A percentile compares a stretch with the other conserved stretches of the same genome.
Evolutionary conservation across 2,797 vertebrate genomes (phyloP).

Genomic region (Peromyscus nudipes): DNA sequence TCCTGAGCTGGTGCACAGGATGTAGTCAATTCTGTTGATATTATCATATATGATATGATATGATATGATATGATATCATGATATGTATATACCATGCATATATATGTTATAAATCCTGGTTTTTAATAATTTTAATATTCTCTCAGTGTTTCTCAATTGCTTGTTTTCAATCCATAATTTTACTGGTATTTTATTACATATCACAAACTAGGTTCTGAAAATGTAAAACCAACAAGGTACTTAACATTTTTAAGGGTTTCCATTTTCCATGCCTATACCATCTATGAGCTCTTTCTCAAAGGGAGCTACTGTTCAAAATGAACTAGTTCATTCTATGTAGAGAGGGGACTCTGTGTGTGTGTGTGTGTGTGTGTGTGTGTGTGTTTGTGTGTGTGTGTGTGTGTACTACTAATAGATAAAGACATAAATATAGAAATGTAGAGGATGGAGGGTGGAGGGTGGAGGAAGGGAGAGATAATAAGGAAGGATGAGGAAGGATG

Average conservation of each 20-base stretch:
- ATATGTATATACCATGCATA: too few species aligned
- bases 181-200: slow-evolving; percentile 11
- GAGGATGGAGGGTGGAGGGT: neutral
- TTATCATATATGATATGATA: neutral
- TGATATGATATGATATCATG: too few species aligned
- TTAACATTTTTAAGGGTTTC: neutral
- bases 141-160: neutral
- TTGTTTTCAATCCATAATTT: neutral
- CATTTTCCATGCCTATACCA: neutral
- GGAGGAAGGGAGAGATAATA: neutral
- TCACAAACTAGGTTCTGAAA: neutral
- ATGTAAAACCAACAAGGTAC: neutral
- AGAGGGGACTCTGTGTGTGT: too few species aligned
- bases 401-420: neutral
- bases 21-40: neutral
- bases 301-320: neutral
- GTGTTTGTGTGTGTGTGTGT: neutral
- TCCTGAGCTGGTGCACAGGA: neutral
- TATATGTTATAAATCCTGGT: neutral
- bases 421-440: neutral
- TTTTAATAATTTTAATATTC: neutral
- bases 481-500: too few species aligned
- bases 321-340: neutral
- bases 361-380: neutral
- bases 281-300: neutral